Evolutionary conservation across 2,888 invertebrate genomes (phyloP).

Genomic region (Ligdia adustata): DNA sequence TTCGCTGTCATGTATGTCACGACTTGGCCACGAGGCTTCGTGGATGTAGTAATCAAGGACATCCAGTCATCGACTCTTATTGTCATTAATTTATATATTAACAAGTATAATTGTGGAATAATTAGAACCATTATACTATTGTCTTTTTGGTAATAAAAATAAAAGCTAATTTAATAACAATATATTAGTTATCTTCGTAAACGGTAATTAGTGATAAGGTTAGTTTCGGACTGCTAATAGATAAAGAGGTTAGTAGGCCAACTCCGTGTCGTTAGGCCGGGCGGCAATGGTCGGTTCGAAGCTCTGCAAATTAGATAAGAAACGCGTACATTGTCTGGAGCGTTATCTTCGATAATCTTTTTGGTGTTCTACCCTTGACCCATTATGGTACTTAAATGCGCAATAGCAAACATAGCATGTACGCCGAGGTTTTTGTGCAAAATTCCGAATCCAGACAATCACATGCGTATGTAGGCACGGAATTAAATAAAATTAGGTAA

Average conservation of each 20-base stretch:
- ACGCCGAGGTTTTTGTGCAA: slow-evolving; percentile 13
- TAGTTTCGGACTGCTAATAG: slow-evolving; percentile 31
- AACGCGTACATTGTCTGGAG: slow-evolving; percentile 46
- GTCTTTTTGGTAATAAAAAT: slow-evolving; percentile 15
- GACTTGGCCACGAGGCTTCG: neutral
- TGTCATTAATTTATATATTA: no score
- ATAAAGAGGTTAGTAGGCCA: slow-evolving; percentile 68
- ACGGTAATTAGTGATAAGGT: slow-evolving; percentile 20
- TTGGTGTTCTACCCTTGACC: slow-evolving; percentile 62
- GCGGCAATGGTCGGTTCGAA: slow-evolving; percentile 37
- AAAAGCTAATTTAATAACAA: slow-evolving; percentile 20
- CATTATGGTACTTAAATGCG: slow-evolving; percentile 60
- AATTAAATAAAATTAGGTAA: slow-evolving; percentile 43
- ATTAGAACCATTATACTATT: slow-evolving; percentile 10
- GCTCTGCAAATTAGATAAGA: slow-evolving; percentile 49
- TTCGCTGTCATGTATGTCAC: neutral
- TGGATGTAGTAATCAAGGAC: neutral
- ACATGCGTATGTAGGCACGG: slow-evolving; percentile 43
- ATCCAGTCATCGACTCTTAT: neutral
- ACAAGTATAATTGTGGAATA: neutral
- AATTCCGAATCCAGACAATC: slow-evolving; percentile 34
- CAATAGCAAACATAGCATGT: slow-evolving; percentile 43
- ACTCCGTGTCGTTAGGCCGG: slow-evolving; percentile 37
- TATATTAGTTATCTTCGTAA: slow-evolving; percentile 18
- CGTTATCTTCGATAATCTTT: slow-evolving; percentile 50